A percentile compares a stretch with the other conserved stretches of the same genome.
Evolutionary conservation across 2,888 invertebrate species (phyloP).

Genomic region (Achlya flavicornis): DNA sequence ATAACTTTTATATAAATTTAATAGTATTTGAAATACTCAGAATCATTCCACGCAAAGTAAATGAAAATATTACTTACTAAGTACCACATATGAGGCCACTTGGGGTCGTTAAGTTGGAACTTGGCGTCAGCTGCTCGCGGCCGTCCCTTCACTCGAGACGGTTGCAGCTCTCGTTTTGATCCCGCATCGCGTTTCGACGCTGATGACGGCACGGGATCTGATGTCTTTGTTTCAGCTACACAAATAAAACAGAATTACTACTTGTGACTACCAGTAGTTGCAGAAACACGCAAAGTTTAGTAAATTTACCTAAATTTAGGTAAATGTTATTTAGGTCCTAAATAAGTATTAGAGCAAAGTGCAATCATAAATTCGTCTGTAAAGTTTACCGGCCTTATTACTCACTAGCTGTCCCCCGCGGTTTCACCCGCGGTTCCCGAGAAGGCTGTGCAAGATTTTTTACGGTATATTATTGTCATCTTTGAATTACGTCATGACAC

Average conservation of each 20-base stretch:
- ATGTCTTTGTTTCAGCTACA: constrained; percentile 58
- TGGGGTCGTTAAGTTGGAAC: constrained; percentile 90
- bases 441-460: background rate
- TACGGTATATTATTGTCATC: background rate
- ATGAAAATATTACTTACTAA: constrained; percentile 87
- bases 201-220: constrained; percentile 59
- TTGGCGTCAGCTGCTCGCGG: constrained; percentile 70
- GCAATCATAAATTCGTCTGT: too few species aligned
- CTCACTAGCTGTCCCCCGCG: too few species aligned
- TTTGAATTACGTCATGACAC: background rate
- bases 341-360: too few species aligned
- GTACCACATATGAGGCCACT: constrained; percentile 99
- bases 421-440: too few species aligned
- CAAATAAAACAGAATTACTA: constrained; percentile 21
- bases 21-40: too few species aligned
- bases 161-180: constrained; percentile 82
- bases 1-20: too few species aligned
- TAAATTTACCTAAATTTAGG: too few species aligned
- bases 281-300: too few species aligned
- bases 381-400: too few species aligned
- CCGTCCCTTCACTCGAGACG: constrained; percentile 90
- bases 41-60: constrained; percentile 5
- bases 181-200: constrained; percentile 68
- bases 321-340: too few species aligned
- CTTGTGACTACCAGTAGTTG: constrained; percentile 7